phyloP scores from a whole-genome alignment of 2,113 vertebrate genomes.

The Myiozetetes cayanensis region DNA sequence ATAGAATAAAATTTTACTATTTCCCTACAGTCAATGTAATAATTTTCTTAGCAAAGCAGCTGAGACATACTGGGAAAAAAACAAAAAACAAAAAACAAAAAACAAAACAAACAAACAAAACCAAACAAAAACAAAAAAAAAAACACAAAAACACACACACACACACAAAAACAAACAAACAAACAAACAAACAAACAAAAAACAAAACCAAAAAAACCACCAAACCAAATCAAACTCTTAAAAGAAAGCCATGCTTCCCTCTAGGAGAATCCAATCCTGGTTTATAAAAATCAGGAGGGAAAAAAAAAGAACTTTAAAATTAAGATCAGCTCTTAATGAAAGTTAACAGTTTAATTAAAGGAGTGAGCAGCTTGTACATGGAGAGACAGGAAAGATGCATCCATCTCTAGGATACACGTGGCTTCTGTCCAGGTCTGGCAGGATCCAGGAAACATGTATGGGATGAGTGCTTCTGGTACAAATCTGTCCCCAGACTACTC shows the following conservation, averaged over 20 bases:
- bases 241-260: neutral
- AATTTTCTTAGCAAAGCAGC: conserved; percentile 28
- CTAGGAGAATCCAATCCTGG: neutral
- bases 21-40: neutral
- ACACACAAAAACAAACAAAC: too few relatives aligned
- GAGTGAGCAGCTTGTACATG: neutral
- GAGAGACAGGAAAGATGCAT: neutral
- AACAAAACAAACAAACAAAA: too few relatives aligned
- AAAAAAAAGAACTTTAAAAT: neutral
- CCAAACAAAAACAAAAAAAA: too few relatives aligned
- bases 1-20: neutral
- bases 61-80: neutral
- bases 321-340: conserved; percentile 20
- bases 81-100: too few relatives aligned
- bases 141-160: too few relatives aligned
- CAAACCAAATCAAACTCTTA: neutral
- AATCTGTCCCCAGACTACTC: neutral
- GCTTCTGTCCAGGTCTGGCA: neutral
- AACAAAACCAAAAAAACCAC: too few relatives aligned
- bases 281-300: neutral
- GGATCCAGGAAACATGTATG: neutral
- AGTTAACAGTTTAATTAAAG: conserved; percentile 45
- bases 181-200: too few relatives aligned
- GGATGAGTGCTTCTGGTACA: neutral
- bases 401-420: fast-evolving